phyloP scores from a whole-genome alignment of 2,113 vertebrate genomes.

The Mustela lutreola region DNA sequence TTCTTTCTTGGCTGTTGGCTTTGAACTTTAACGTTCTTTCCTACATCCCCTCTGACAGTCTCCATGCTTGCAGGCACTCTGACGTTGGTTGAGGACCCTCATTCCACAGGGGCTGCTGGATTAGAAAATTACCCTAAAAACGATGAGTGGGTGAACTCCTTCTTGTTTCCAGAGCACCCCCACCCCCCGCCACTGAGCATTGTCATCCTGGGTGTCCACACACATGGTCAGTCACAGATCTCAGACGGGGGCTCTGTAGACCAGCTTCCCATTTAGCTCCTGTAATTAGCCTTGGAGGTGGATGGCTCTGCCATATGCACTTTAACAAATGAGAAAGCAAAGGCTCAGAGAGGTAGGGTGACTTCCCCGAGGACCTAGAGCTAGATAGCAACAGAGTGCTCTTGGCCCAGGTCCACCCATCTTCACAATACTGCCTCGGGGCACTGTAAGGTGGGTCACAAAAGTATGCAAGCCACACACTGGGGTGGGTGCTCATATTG shows the following conservation, averaged over 20 bases:
- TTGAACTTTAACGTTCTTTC: background rate
- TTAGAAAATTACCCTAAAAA: background rate
- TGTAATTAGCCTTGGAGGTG: background rate
- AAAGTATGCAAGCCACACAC: background rate
- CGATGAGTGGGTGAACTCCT: background rate
- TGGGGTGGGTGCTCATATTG: too few species aligned
- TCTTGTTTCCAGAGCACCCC: background rate
- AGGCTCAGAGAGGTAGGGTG: background rate
- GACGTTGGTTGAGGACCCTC: background rate
- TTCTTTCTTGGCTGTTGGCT: background rate
- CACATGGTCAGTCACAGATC: background rate
- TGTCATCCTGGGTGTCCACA: background rate
- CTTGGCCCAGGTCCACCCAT: accelerated
- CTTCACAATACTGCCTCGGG: background rate
- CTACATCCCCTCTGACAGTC: background rate
- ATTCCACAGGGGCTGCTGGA: background rate
- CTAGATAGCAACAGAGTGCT: accelerated
- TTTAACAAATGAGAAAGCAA: background rate
- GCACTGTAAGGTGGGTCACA: accelerated
- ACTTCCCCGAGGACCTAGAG: background rate
- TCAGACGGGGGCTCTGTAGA: background rate
- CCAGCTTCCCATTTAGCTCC: background rate
- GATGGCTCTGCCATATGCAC: background rate
- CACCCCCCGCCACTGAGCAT: accelerated
- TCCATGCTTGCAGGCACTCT: background rate